Evolutionary conservation across 2,113 vertebrate genomes (phyloP), one percentile per base, ranked within the genome.

Genomic region (Tupaia tana): DNA sequence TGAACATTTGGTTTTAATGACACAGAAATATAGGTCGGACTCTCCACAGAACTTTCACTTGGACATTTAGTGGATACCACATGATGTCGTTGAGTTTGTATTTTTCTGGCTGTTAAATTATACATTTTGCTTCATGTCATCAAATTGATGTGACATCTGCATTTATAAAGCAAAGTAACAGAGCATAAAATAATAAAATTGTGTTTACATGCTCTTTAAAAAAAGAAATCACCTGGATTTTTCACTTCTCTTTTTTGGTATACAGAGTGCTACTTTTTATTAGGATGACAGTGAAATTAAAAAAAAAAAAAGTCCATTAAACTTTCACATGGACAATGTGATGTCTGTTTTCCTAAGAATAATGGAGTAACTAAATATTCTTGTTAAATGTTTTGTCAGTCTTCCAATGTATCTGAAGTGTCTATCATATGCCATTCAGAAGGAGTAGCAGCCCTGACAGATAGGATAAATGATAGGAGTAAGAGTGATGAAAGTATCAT

Each of bases 131-230:
- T 88, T 54, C 89, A 15, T 70, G 10, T 80, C 19, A 52, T 10
- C 7, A 29, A 31, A 14, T 31, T 77, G 61, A 80, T 69, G 4
- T 54, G 71, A 88, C 52, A 64, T 71, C 70, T 93, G 27, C 22
- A 64, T 79, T 92, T 82, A 52, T 61, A 94, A 91, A 83, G 14
- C 27, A 86, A 81, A 77, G 9, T 63, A 73, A 81, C 18, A 67
- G 31, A 93, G 34, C n/a, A 78, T 61, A 86, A 89, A 84, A 93
- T 79, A 85, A 58, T 89, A 29, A 27, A 94, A 90, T 69, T 59
- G 2, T 77, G 7, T 69, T 85, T 19, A 66, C 15, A 7, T 43
- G 13, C 63, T 88, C 25, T 31, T 86, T 84, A 34, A 29, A 63
- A 63, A 71, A 89, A 83, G 3, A 83, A 91, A 82, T 69, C 24